Conservation (phyloP, 2,888 invertebrate genomes). For the Psylliodes chrysocephalus region DNA sequence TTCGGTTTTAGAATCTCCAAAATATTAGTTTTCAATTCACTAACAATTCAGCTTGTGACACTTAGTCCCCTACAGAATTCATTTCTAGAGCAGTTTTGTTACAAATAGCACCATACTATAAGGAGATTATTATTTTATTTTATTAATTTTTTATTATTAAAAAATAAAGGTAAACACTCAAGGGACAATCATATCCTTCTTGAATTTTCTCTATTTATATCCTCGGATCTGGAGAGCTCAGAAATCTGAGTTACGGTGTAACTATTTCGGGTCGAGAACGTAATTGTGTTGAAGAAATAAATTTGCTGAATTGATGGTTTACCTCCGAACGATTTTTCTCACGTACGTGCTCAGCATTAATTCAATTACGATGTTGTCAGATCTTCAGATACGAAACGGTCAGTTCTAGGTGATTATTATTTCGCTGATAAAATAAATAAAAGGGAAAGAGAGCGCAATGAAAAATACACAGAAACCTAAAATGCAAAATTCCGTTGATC, state of each 20-base stretch:
- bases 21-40: too few relatives aligned
- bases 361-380: slow-evolving; percentile 20
- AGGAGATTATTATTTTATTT: too few relatives aligned
- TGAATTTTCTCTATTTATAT: not conserved
- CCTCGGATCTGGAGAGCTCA: not conserved
- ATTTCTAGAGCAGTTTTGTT: too few relatives aligned
- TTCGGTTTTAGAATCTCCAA: too few relatives aligned
- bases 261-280: slow-evolving; percentile 11
- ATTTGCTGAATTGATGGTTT: slow-evolving; percentile 24
- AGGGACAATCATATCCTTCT: not conserved
- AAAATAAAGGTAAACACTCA: too few relatives aligned
- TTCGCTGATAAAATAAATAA: not conserved
- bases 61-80: too few relatives aligned
- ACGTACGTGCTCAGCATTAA: slow-evolving; percentile 21
- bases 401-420: not conserved
- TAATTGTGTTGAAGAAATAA: slow-evolving; percentile 26
- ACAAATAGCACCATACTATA: too few relatives aligned
- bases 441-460: too few relatives aligned
- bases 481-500: too few relatives aligned
- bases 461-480: too few relatives aligned
- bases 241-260: slow-evolving; percentile 22
- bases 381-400: not conserved
- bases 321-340: slow-evolving; percentile 27
- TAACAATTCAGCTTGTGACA: too few relatives aligned
- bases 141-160: too few relatives aligned